Percentiles rank a stretch among this genome's conserved stretches.
These are phyloP conservation scores for Conus betulinus DNA, from an alignment of 1,140 invertebrate genomes.

Conservation along the genomic window DNA sequence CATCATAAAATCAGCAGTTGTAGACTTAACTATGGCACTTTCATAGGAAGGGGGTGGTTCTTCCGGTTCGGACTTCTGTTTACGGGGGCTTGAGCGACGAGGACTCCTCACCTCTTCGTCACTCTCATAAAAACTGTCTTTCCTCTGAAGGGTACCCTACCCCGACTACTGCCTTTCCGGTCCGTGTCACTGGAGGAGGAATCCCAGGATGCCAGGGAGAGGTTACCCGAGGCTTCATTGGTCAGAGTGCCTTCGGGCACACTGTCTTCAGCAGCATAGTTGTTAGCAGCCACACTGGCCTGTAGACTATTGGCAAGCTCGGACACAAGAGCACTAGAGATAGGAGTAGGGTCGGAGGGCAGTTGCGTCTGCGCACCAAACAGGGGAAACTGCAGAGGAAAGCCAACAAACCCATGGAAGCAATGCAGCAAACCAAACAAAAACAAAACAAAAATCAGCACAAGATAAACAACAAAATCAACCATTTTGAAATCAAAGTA, in stretches of 20 bases:
- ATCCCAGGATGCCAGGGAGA: slow-evolving; percentile 30
- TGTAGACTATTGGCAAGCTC: slow-evolving; percentile 17
- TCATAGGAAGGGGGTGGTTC: slow-evolving; percentile 54
- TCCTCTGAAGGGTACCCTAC: slow-evolving; percentile 44
- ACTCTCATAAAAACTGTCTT: slow-evolving; percentile 71
- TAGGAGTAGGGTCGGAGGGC: slow-evolving; percentile 19
- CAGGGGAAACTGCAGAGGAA: slow-evolving; percentile 40
- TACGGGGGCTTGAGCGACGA: slow-evolving; percentile 35
- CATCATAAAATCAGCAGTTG: neutral
- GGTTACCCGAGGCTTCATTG: slow-evolving; percentile 9
- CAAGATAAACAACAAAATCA: neutral
- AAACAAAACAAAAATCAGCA: slow-evolving; percentile 21
- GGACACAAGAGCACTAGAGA: slow-evolving; percentile 34
- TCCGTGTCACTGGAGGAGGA: slow-evolving; percentile 45
- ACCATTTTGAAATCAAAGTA: neutral
- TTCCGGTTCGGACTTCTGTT: slow-evolving; percentile 45
- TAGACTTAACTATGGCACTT: slow-evolving; percentile 37
- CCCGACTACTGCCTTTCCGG: slow-evolving; percentile 37
- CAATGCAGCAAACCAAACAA: slow-evolving; percentile 20
- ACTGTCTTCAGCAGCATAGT: slow-evolving; percentile 40
- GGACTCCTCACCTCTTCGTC: slow-evolving; percentile 59
- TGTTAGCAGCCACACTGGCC: neutral
- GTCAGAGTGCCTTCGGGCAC: slow-evolving; percentile 37
- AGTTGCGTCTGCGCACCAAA: slow-evolving; percentile 34
- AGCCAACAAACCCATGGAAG: slow-evolving; percentile 21